phyloP scores from a whole-genome alignment of 2,888 invertebrate genomes.

The Euzophera pinguis region DNA sequence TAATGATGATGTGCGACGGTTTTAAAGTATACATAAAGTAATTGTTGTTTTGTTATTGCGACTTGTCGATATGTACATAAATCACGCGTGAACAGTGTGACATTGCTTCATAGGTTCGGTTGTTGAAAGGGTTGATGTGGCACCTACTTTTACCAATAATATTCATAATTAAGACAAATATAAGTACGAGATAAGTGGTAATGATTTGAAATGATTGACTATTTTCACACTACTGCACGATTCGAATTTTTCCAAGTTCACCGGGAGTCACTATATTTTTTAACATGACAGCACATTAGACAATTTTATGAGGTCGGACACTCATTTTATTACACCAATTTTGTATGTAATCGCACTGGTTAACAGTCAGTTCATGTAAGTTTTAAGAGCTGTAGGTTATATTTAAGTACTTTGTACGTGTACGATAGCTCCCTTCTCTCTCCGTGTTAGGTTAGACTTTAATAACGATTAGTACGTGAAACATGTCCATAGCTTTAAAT shows the following conservation, averaged over 20 bases:
- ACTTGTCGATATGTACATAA: slow-evolving; percentile 71
- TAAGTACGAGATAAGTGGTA: slow-evolving; percentile 40
- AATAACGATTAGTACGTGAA: slow-evolving; percentile 69
- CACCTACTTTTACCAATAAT: slow-evolving; percentile 46
- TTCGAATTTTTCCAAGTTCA: slow-evolving; percentile 60
- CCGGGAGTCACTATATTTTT: slow-evolving; percentile 60
- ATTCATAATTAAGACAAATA: slow-evolving; percentile 37
- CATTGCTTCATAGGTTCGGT: slow-evolving; percentile 50
- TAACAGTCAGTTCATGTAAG: slow-evolving; percentile 64
- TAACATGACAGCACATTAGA: slow-evolving; percentile 66
- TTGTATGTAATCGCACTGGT: slow-evolving; percentile 73
- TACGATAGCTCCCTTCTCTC: slow-evolving; percentile 71
- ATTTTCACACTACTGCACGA: slow-evolving; percentile 69
- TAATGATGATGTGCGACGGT: slow-evolving; percentile 60
- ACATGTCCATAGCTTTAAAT: slow-evolving; percentile 79
- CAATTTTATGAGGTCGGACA: slow-evolving; percentile 60
- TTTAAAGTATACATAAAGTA: slow-evolving; percentile 59
- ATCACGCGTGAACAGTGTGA: slow-evolving; percentile 53
- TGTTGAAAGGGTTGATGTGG: slow-evolving; percentile 39
- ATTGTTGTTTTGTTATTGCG: slow-evolving; percentile 72
- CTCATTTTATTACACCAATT: slow-evolving; percentile 70
- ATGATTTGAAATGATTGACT: slow-evolving; percentile 55
- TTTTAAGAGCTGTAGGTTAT: slow-evolving; percentile 68
- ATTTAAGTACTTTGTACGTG: slow-evolving; percentile 69
- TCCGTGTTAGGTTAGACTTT: slow-evolving; percentile 72